These are phyloP conservation scores for Tachycineta bicolor DNA, from an alignment of 2,113 vertebrate species.

Conservation along the genomic window DNA sequence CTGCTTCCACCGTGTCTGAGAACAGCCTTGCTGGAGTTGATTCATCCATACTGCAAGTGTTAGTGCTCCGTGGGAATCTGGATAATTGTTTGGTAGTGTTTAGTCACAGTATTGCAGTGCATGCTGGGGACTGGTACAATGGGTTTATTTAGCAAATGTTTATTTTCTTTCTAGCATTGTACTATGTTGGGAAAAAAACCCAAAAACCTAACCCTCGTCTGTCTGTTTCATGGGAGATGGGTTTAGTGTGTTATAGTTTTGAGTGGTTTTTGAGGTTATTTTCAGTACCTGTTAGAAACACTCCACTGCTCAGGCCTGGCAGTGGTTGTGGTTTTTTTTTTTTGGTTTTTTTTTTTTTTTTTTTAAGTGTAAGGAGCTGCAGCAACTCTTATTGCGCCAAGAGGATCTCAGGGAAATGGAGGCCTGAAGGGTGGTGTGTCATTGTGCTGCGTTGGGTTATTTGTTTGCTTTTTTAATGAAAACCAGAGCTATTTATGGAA, in stretches of 20 bases:
- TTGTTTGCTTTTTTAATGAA: not conserved
- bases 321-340: not conserved
- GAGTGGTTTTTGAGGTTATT: not conserved
- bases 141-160: not conserved
- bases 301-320: not conserved
- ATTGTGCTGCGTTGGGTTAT: not conserved
- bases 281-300: not conserved
- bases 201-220: not conserved
- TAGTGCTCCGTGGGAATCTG: not conserved
- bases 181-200: not conserved
- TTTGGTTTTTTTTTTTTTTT: not conserved
- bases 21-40: not conserved
- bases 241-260: not conserved
- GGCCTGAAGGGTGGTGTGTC: not conserved
- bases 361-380: not conserved
- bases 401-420: not conserved
- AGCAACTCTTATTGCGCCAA: accelerated
- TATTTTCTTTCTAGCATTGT: not conserved
- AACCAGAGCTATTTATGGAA: not conserved
- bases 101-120: not conserved
- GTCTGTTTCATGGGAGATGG: not conserved
- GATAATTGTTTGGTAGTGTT: not conserved
- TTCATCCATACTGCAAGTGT: not conserved
- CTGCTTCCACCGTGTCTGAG: not conserved
- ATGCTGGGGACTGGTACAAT: not conserved